phyloP scores from a whole-genome alignment of 2,797 vertebrate genomes.

The Pterois miles region DNA sequence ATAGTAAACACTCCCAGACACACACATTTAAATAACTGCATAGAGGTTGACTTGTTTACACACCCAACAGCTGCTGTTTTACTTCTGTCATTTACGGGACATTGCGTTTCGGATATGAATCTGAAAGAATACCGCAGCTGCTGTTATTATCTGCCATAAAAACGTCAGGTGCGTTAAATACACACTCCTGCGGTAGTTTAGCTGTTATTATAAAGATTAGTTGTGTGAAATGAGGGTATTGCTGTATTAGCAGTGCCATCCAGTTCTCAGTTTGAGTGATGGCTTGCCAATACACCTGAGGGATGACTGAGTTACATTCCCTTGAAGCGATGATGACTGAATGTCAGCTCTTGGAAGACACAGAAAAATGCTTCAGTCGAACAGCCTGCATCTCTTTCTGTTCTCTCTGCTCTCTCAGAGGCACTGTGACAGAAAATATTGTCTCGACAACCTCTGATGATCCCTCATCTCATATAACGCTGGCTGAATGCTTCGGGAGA shows the following conservation, averaged over 20 bases:
- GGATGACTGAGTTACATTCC: conserved; percentile 63
- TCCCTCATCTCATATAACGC: conserved; percentile 34
- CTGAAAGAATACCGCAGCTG: conserved; percentile 25
- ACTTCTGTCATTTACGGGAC: conserved; percentile 56
- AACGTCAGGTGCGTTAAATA: conserved; percentile 45
- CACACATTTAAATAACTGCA: conserved; percentile 52
- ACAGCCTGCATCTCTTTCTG: conserved; percentile 56
- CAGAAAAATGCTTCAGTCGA: conserved; percentile 54
- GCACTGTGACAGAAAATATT: conserved; percentile 56
- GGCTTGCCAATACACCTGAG: conserved; percentile 63
- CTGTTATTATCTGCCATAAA: conserved; percentile 50
- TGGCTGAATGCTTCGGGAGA: conserved; percentile 6
- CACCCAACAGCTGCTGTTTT: conserved; percentile 63
- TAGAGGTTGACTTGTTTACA: conserved; percentile 60
- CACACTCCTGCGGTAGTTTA: conserved; percentile 24
- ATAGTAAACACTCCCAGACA: conserved; percentile 1
- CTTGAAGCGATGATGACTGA: conserved; percentile 66
- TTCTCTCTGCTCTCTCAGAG: conserved; percentile 43
- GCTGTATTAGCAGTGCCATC: conserved; percentile 53
- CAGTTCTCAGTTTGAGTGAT: conserved; percentile 67
- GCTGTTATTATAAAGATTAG: conserved; percentile 52
- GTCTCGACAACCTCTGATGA: conserved; percentile 55
- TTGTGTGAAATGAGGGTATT: conserved; percentile 53
- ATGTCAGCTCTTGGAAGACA: conserved; percentile 64
- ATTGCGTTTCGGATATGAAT: conserved; percentile 39